phyloP scores from a whole-genome alignment of 2,113 vertebrate genomes.

The Salvator merianae region DNA sequence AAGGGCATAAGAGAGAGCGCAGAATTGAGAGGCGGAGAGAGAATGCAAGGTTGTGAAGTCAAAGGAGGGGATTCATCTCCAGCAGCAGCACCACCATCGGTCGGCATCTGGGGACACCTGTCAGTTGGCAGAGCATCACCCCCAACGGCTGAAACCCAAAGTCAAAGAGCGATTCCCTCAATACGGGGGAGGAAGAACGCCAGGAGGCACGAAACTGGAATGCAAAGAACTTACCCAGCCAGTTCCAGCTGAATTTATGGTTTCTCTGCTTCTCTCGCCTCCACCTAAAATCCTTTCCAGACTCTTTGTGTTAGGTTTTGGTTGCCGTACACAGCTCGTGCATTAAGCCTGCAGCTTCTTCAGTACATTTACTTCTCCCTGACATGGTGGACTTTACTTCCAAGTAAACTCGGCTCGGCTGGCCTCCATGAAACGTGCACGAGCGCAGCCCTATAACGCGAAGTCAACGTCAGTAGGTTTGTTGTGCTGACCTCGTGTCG shows the following conservation, averaged over 20 bases:
- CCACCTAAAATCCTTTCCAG: background rate
- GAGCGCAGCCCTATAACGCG: too few relatives aligned
- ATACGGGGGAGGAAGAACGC: background rate
- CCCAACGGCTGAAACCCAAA: constrained; percentile 10
- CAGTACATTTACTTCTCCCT: background rate
- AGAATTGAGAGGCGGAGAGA: background rate
- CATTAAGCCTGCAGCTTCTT: too few relatives aligned
- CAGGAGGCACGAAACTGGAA: background rate
- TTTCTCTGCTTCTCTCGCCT: background rate
- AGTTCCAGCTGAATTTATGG: background rate
- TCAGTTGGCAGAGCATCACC: constrained; percentile 24
- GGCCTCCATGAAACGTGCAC: too few relatives aligned
- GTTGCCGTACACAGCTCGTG: background rate
- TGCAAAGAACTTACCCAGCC: background rate
- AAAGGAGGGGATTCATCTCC: background rate
- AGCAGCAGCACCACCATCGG: constrained; percentile 1
- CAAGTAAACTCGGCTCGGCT: background rate
- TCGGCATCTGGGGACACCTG: constrained; percentile 46
- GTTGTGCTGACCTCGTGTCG: too few relatives aligned
- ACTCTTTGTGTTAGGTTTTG: background rate
- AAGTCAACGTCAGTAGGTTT: too few relatives aligned
- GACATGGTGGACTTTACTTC: background rate
- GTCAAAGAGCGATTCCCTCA: background rate
- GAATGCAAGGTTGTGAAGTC: background rate
- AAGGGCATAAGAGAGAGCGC: background rate